Evolutionary conservation across 2,888 invertebrate genomes (phyloP), one percentile per base, ranked within the genome.

Genomic region (Geophilus truncorum): DNA sequence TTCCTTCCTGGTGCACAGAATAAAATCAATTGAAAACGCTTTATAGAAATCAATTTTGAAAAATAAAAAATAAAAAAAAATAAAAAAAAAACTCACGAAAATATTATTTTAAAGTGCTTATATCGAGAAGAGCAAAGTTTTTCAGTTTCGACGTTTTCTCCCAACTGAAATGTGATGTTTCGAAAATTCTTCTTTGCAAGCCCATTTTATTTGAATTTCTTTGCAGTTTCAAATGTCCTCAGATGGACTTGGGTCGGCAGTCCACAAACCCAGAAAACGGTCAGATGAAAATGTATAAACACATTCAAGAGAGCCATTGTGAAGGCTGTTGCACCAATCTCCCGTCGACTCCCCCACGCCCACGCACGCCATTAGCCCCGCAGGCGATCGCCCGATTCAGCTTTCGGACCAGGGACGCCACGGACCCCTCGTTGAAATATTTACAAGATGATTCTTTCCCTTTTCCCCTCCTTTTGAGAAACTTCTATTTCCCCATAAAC

Each of bases 261-360:
- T 57, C 57, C 57, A 57, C 57, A 18, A 18, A 23, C 21, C 57
- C 21, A 18, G 40, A 57, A 57, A 57, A 57, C 57, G 57, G 57
- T 57, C 57, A 21, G 57, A 57, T 57, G 57, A 57, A 57, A 57
- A 57, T 57, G 57, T 57, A 57, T 57, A 57, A 57, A 57, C 57
- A 57, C 57, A 57, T 57, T 57, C 7, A 23, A 57, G 23, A 23
- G 57, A 57, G 57, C 57, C 57, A 57, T 57, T 57, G 57, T 23
- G 23, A 57, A 23, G 57, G n/a, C 57, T 57, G 57, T 23, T 57
- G 57, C 57, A 57, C 57, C 57, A 57, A 57, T 57, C 57, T 57
- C 57, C 57, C 57, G 57, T 57, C 57, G 57, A 57, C 57, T 57
- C 57, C 57, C 57, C 57, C 57, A 57, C 57, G 57, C 57, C 57